Conservation (phyloP, 2,113 vertebrate genomes). For the Trogon surrucura region DNA sequence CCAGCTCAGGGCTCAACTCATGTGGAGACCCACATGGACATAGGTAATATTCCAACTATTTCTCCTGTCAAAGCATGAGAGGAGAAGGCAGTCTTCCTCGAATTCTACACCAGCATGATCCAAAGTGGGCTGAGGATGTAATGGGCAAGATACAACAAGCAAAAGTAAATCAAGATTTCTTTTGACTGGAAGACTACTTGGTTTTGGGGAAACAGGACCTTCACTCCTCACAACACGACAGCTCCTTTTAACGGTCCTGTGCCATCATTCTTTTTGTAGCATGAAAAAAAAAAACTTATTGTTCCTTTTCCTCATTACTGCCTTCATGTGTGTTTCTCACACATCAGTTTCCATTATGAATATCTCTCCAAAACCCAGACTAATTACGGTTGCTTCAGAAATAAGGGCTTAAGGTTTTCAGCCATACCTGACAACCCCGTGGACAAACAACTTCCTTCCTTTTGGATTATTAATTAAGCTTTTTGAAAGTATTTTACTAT, state of each 20-base stretch:
- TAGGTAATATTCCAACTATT: not conserved
- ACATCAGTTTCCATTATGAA: not conserved
- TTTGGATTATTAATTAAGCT: not conserved
- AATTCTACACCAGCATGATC: not conserved
- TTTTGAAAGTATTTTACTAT: not conserved
- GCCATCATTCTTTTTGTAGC: not conserved
- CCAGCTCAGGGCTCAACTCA: not conserved
- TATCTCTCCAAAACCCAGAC: not conserved
- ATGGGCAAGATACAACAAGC: not conserved
- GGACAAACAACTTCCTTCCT: not conserved
- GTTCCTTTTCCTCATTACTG: not conserved
- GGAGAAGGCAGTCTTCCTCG: not conserved
- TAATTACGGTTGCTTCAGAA: conserved; percentile 14
- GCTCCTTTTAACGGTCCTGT: not conserved
- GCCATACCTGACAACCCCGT: not conserved
- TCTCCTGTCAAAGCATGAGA: not conserved
- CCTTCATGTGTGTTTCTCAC: not conserved
- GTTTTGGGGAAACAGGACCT: not conserved
- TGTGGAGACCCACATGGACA: not conserved
- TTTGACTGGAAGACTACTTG: not conserved
- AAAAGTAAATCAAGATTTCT: not conserved
- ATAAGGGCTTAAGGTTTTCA: not conserved
- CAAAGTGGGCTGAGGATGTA: not conserved
- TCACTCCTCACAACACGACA: not conserved
- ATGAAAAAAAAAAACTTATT: not conserved